Evolutionary conservation across 2,797 vertebrate species (phyloP), one percentile per base, ranked within the genome.

Genomic region (Sebastiscus tertius): DNA sequence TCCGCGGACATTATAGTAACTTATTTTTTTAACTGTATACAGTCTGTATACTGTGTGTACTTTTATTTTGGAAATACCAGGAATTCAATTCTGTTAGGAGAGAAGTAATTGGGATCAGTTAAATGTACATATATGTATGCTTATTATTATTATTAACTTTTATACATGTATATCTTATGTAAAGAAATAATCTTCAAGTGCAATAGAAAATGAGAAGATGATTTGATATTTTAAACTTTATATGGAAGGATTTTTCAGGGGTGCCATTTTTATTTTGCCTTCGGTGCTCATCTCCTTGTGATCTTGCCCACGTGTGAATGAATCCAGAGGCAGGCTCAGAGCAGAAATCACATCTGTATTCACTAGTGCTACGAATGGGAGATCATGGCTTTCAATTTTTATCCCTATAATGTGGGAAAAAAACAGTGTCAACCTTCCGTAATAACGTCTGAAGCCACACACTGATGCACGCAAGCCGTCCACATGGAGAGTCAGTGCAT

Each of bases 151-250:
- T 87, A 89, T 92, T 92, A 91, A 94, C 91, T 89, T 94, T 94
- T 93, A 95, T 95, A 94, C 87, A 91, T 92, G 92, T 94, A 90
- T 95, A 94, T 95, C 93, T 95, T 91, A 88, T 96, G 94, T 95
- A 94, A 95, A 95, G 87, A 93, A 94, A 92, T 93, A 93, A 95
- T 93, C 91, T 95, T 92, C 92, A 96, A 96, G 96, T 96, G 96
- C 96, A 96, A 96, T 96, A 96, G 94, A 95, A 93, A 95, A 95
- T 89, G 78, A 94, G 91, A 94, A 93, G 89, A 94, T 91, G 88
- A 94, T 94, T 93, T 90, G 88, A 91, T 89, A 91, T 93, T 86
- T 88, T 90, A 89, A 94, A 92, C 65, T 75, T 52, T 89, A 88
- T 84, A 87, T 91, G 86, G 83, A 94, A 95, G 90, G 88, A 90